Evolutionary conservation across 92 coral and sea anemone species (phyloP).

Genomic region (Zoanthus solanderi): DNA sequence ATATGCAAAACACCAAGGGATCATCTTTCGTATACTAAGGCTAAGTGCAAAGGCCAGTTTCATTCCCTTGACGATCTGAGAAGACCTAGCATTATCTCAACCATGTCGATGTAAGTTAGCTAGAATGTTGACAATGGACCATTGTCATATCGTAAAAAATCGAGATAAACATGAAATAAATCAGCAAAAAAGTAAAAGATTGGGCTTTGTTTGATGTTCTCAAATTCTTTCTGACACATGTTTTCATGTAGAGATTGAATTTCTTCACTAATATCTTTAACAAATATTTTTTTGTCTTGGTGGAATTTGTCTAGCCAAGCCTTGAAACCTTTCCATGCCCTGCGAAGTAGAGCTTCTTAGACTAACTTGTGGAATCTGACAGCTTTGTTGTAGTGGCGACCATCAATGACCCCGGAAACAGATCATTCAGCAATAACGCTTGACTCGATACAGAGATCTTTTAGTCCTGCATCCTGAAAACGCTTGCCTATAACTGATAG

Average conservation of each 20-base stretch:
- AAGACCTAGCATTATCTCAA: conserved; percentile 48
- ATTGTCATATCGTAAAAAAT: conserved; percentile 22
- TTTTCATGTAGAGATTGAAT: conserved; percentile 31
- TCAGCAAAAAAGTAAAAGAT: conserved; percentile 29
- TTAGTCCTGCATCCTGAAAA: conserved; percentile 14
- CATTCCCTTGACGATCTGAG: conserved; percentile 57
- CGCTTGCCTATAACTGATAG: conserved; percentile 1
- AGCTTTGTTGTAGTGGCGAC: conserved; percentile 38
- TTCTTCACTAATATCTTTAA: neutral
- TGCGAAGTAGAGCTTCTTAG: conserved; percentile 45
- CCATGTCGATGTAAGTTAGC: conserved; percentile 40
- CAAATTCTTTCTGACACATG: conserved; percentile 26
- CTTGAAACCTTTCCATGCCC: conserved; percentile 41
- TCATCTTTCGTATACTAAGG: conserved; percentile 44
- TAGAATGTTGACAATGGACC: conserved; percentile 42
- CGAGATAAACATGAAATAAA: conserved; percentile 14
- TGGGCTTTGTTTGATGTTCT: conserved; percentile 1
- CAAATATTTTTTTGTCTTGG: conserved; percentile 15
- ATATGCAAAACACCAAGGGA: conserved; percentile 64
- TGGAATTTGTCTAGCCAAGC: conserved; percentile 47
- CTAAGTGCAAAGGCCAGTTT: conserved; percentile 57
- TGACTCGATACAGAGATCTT: conserved; percentile 26
- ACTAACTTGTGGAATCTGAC: conserved; percentile 29
- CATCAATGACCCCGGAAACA: conserved; percentile 30
- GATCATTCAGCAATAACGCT: conserved; percentile 33